Conservation (phyloP, 2,113 vertebrate genomes). For the Craseonycteris thonglongyai region DNA sequence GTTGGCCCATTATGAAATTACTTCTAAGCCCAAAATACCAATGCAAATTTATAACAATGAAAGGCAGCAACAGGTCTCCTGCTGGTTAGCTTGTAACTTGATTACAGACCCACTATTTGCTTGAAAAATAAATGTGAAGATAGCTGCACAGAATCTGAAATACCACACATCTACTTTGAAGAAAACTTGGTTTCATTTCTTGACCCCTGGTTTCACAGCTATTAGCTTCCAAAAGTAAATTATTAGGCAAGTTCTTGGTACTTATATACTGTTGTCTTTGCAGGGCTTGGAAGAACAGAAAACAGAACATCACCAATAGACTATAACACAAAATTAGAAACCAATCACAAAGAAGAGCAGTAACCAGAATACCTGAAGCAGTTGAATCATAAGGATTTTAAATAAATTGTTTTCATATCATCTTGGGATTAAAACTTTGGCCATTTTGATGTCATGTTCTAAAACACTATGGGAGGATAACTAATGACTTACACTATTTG, state of each 20-base stretch:
- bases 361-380: neutral
- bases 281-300: neutral
- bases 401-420: neutral
- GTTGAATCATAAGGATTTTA: neutral
- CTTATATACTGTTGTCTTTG: neutral
- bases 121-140: neutral
- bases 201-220: neutral
- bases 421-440: neutral
- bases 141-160: neutral
- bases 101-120: neutral
- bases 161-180: neutral
- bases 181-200: neutral
- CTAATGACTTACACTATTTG: neutral
- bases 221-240: conserved; percentile 3
- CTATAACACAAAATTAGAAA: no score
- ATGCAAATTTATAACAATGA: neutral
- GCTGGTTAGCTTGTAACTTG: neutral
- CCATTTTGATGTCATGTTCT: neutral
- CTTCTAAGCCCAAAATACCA: neutral
- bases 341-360: no score
- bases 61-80: neutral
- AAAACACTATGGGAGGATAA: neutral
- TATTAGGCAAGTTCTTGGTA: neutral
- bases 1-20: neutral
- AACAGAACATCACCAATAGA: no score